A percentile compares a stretch with the other conserved stretches of the same genome.
Evolutionary conservation across 2,113 vertebrate genomes (phyloP).

Genomic region (Hyperoodon ampullatus): DNA sequence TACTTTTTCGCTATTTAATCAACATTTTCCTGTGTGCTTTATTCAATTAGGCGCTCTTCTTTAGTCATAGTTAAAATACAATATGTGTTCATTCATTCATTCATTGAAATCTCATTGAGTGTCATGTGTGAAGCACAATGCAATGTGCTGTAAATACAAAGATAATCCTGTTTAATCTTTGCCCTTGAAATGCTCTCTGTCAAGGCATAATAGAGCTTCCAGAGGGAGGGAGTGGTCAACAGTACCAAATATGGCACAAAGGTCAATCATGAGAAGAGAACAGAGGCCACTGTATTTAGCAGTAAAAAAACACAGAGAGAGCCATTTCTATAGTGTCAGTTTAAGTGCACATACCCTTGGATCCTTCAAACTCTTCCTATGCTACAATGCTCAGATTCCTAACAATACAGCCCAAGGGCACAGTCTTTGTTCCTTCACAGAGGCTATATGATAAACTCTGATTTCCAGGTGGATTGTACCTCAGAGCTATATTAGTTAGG

Average conservation of each 20-base stretch:
- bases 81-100: background rate
- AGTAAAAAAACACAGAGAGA: background rate
- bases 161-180: background rate
- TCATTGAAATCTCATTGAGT: background rate
- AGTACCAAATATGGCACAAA: background rate
- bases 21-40: constrained; percentile 14
- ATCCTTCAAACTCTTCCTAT: background rate
- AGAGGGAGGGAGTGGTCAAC: background rate
- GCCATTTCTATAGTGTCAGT: background rate
- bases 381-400: background rate
- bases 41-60: background rate
- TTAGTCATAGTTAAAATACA: constrained; percentile 38
- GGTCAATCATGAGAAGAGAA: background rate
- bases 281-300: background rate
- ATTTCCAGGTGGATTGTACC: background rate
- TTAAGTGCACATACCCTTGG: background rate
- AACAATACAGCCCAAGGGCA: background rate
- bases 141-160: background rate
- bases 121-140: background rate
- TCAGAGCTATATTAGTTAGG: background rate
- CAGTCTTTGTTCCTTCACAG: background rate
- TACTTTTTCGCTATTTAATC: constrained; percentile 1
- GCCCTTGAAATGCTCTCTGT: background rate
- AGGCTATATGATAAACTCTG: background rate
- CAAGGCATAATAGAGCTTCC: background rate